Evolutionary conservation across 2,888 invertebrate species (phyloP), one percentile per base, ranked within the genome.

Genomic region (Acrocyrtus sp.): DNA sequence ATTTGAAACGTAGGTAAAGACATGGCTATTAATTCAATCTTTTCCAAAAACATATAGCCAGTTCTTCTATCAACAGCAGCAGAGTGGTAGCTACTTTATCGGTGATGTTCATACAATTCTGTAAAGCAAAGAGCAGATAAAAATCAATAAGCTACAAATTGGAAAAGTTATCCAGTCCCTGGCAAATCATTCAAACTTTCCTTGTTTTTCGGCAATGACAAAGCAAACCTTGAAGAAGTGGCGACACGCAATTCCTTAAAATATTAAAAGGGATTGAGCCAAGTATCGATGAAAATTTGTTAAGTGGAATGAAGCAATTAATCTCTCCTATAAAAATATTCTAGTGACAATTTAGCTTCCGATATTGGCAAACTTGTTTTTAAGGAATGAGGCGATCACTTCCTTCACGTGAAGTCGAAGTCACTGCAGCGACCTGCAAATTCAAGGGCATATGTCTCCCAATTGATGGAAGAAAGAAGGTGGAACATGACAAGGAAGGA

Each of bases 241-340:
- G 27, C 41, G 70, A 70, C 70, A 63, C 57, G 63, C 62, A 50
- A 48, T 56, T 58, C 50, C 45, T 8, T 61, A 45, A 69, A 62
- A 62, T 43, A 68, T 68, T 34, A 45, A 62, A 54, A 51, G 34
- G 50, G 48, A 48, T 22, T 39, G 24, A 62, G 12, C 26, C 8
- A n/a, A n/a, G n/a, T n/a, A 21, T 19, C 2, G 54, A 34, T 34
- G 54, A 54, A 54, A 3, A n/a, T n/a, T n/a, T 19, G 45, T 45
- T 21, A 24, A 51, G n/a, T 39, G 17, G 21, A 22, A 34, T 62
- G 51, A 43, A 29, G 57, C 27, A 62, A 63, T 70, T 70, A 70
- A 70, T 70, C 63, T 63, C 39, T 15, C 56, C 39, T 21, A 27
- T 29, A 19, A 21, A 47, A 34, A 41, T 48, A 29, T 15, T 51